Evolutionary conservation across 1,140 invertebrate species (phyloP).

Genomic region (Bombus turneri): DNA sequence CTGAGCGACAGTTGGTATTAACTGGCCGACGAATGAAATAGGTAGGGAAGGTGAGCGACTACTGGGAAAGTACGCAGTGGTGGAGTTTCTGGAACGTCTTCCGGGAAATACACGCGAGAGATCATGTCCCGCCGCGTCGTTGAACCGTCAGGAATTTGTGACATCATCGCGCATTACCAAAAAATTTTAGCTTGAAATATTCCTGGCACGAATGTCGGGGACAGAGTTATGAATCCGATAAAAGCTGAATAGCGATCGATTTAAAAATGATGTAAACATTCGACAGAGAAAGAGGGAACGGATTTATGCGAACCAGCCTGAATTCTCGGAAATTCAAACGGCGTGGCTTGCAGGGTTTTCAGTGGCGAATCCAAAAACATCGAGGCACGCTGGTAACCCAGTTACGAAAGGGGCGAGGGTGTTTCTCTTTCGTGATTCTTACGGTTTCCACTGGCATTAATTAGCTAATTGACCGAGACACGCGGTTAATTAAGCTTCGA

Average conservation of each 20-base stretch:
- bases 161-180: background rate
- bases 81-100: background rate
- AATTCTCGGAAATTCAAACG: background rate
- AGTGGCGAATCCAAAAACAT: background rate
- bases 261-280: conserved; percentile 15
- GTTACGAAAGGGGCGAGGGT: conserved; percentile 28
- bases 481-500: conserved; percentile 61
- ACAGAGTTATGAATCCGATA: background rate
- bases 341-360: background rate
- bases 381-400: conserved; percentile 49
- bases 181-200: background rate
- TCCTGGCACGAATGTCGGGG: too few species aligned
- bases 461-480: conserved; percentile 70
- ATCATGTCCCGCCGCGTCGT: too few species aligned
- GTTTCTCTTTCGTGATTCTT: conserved; percentile 44
- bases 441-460: conserved; percentile 63
- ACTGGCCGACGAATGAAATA: conserved; percentile 38
- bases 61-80: background rate
- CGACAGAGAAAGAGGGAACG: background rate
- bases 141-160: background rate
- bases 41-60: conserved; percentile 7
- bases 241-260: background rate
- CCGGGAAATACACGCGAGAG: background rate
- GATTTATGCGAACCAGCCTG: background rate
- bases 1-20: conserved; percentile 67